These are phyloP conservation scores for Imbricaverruca yamaguchii DNA, from an alignment of 2,888 invertebrate genomes.

Conservation along the genomic window DNA sequence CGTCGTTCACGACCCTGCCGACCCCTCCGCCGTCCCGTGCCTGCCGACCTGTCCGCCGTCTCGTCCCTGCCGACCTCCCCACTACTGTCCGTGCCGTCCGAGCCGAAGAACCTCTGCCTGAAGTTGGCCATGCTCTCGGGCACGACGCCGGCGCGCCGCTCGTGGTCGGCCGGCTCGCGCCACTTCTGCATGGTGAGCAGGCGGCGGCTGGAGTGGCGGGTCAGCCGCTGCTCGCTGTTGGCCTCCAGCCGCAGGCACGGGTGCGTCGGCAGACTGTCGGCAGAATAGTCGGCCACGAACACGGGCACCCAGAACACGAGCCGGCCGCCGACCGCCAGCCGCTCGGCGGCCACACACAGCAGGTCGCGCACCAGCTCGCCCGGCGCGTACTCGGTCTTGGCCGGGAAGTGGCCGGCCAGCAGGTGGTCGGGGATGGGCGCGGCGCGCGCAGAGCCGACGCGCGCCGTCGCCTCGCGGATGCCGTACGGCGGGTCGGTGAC, in stretches of 20 bases:
- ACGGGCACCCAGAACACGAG: conserved; percentile 95
- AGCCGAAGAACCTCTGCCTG: not conserved
- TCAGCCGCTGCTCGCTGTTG: conserved; percentile 84
- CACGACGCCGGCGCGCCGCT: not conserved
- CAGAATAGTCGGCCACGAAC: conserved; percentile 66
- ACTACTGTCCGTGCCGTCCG: not conserved
- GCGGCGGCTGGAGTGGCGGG: conserved; percentile 67
- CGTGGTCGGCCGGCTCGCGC: conserved; percentile 24
- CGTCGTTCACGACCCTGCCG: too few relatives aligned
- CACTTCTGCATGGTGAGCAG: conserved; percentile 77
- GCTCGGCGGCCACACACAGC: conserved; percentile 68
- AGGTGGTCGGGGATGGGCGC: conserved; percentile 41
- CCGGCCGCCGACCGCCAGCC: conserved; percentile 65
- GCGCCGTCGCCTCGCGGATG: conserved; percentile 85
- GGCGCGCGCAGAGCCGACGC: conserved; percentile 36
- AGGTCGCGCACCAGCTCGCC: conserved; percentile 76
- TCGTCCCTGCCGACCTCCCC: too few relatives aligned
- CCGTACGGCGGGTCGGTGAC: conserved; percentile 98
- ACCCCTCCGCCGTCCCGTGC: too few relatives aligned
- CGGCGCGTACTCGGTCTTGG: conserved; percentile 76
- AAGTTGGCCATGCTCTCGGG: not conserved
- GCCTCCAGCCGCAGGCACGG: conserved; percentile 64
- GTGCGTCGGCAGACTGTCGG: conserved; percentile 68
- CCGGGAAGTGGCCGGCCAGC: conserved; percentile 45
- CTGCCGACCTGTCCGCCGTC: too few relatives aligned